Conservation (phyloP, 2,797 vertebrate species). For the Austrolebias charrua region DNA sequence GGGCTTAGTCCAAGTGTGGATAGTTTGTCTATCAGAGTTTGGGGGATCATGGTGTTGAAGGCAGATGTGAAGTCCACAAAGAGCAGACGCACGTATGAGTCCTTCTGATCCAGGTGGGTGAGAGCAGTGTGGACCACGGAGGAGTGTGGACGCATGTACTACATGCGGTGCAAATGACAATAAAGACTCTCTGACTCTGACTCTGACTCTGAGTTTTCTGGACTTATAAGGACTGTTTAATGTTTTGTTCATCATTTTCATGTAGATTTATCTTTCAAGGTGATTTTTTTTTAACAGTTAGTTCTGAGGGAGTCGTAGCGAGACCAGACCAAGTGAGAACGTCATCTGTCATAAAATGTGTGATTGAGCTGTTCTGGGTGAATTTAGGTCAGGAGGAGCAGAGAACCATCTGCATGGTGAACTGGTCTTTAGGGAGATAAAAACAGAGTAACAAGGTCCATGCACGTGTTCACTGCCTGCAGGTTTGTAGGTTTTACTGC, state of each 20-base stretch:
- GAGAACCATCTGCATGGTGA: slow-evolving; percentile 31
- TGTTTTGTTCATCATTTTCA: neutral
- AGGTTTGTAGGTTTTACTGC: slow-evolving; percentile 18
- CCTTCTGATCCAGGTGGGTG: too few relatives aligned
- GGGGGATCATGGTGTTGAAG: too few relatives aligned
- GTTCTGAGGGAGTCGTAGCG: neutral
- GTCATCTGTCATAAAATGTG: slow-evolving; percentile 40
- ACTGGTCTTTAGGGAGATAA: slow-evolving; percentile 37
- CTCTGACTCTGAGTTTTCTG: too few relatives aligned
- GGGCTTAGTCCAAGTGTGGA: too few relatives aligned
- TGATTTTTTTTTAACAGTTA: neutral
- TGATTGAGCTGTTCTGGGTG: slow-evolving; percentile 37
- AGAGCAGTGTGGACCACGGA: too few relatives aligned
- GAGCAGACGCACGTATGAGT: too few relatives aligned
- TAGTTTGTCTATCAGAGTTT: too few relatives aligned
- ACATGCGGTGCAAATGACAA: too few relatives aligned
- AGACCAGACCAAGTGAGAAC: slow-evolving; percentile 26
- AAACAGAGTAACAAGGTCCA: slow-evolving; percentile 30
- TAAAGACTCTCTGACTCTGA: too few relatives aligned
- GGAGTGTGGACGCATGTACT: too few relatives aligned
- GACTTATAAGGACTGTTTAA: too few relatives aligned
- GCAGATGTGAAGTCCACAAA: too few relatives aligned
- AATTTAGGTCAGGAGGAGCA: slow-evolving; percentile 61
- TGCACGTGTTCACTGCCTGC: slow-evolving; percentile 11
- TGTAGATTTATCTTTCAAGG: neutral